Evolutionary conservation across 2,113 vertebrate species (phyloP).

Genomic region (Tetrao urogallus): DNA sequence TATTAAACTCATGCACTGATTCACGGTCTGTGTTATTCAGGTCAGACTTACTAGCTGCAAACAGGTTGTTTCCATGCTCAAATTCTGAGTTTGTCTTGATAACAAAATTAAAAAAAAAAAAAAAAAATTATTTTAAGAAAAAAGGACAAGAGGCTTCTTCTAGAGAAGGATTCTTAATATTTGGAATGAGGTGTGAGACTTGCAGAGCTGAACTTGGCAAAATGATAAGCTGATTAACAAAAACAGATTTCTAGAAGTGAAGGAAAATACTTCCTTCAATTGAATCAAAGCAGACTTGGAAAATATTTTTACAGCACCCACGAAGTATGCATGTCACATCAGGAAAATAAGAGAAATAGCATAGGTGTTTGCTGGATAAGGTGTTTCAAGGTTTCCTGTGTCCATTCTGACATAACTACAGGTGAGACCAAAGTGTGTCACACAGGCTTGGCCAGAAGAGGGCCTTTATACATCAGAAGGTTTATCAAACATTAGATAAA

Average conservation of each 20-base stretch:
- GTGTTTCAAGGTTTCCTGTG: neutral
- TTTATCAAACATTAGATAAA: neutral
- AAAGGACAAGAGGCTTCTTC: neutral
- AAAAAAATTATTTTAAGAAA: neutral
- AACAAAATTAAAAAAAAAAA: neutral
- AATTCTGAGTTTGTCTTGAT: neutral
- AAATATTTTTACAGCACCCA: neutral
- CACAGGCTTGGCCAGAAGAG: neutral
- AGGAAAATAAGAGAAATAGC: neutral
- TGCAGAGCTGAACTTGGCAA: neutral
- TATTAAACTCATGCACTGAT: neutral
- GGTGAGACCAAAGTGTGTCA: neutral
- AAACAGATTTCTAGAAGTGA: neutral
- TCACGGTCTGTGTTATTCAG: neutral
- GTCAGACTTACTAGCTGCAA: neutral
- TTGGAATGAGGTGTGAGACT: neutral
- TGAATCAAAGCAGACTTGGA: neutral
- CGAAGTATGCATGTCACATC: neutral
- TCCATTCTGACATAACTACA: neutral
- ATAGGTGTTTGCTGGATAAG: neutral
- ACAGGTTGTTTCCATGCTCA: neutral
- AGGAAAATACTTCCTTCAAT: neutral
- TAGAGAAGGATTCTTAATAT: neutral
- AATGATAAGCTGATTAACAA: neutral
- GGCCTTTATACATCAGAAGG: rapidly evolving